A percentile compares a stretch with the other conserved stretches of the same genome.
Evolutionary conservation across 2,888 invertebrate genomes (phyloP).

Genomic region (Apoda limacodes): DNA sequence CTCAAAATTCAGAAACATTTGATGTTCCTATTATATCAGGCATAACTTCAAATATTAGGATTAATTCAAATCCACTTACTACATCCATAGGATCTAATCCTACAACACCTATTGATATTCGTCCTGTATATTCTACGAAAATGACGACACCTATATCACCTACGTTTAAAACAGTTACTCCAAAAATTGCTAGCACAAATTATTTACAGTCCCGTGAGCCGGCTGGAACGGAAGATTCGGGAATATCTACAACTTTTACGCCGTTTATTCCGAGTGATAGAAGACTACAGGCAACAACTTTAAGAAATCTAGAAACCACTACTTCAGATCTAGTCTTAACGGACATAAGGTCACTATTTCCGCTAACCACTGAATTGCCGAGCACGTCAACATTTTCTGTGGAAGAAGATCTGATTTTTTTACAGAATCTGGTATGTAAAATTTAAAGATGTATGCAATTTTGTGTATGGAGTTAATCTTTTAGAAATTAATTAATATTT

Average conservation of each 20-base stretch:
- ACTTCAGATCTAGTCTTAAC: too few relatives aligned
- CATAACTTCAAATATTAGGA: constrained; percentile 53
- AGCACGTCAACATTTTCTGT: constrained; percentile 60
- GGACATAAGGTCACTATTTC: too few relatives aligned
- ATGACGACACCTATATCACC: constrained; percentile 32
- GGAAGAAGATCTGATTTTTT: constrained; percentile 69
- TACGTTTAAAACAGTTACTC: constrained; percentile 31
- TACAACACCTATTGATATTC: constrained; percentile 43
- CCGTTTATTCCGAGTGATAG: constrained; percentile 37
- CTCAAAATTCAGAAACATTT: constrained; percentile 34
- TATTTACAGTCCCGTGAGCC: constrained; percentile 35
- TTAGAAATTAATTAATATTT: constrained; percentile 1
- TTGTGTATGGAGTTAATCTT: too few relatives aligned
- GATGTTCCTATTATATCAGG: constrained; percentile 48
- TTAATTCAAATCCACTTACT: constrained; percentile 49
- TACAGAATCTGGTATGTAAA: constrained; percentile 69
- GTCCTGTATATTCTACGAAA: constrained; percentile 40
- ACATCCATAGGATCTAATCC: constrained; percentile 47
- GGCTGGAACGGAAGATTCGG: constrained; percentile 35
- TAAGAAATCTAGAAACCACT: constrained; percentile 23
- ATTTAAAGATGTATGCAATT: background rate
- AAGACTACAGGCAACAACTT: constrained; percentile 32
- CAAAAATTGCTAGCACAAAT: constrained; percentile 34
- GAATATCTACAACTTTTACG: constrained; percentile 51
- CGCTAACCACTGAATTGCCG: constrained; percentile 49